Evolutionary conservation across 2,888 invertebrate genomes (phyloP).

Genomic region (Acanthosoma haemorrhoidale): DNA sequence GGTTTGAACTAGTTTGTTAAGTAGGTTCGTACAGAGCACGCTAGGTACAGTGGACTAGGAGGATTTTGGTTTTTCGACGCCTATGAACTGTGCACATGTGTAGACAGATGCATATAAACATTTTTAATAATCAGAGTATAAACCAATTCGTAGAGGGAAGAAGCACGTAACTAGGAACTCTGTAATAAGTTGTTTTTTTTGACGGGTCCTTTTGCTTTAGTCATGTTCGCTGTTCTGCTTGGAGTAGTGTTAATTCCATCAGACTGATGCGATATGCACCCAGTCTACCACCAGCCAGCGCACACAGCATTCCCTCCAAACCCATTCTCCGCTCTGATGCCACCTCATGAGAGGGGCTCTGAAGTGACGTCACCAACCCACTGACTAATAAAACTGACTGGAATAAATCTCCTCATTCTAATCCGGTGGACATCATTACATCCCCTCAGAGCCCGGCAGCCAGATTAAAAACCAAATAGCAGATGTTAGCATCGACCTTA

Average conservation of each 20-base stretch:
- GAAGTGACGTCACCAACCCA: background rate
- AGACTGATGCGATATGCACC: background rate
- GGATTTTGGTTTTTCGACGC: no score
- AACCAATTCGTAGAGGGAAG: no score
- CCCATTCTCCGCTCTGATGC: conserved; percentile 5
- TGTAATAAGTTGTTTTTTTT: no score
- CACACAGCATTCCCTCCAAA: conserved; percentile 2
- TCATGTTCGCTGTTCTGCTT: no score
- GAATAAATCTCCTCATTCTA: conserved; percentile 2
- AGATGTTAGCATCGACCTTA: background rate
- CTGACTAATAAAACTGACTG: conserved; percentile 7
- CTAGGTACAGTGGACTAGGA: no score
- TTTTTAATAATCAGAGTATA: no score
- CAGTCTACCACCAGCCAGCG: background rate
- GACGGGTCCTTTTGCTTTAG: no score
- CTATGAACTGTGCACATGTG: no score
- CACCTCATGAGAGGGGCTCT: background rate
- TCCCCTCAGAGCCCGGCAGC: background rate
- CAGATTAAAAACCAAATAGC: conserved; percentile 12
- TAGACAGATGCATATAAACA: no score
- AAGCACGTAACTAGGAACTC: no score
- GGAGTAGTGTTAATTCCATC: background rate
- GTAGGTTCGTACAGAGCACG: no score
- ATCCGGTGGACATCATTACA: conserved; percentile 5
- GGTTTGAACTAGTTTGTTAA: no score